phyloP scores from a whole-genome alignment of 1,140 invertebrate species.

The Stegodyphus mimosarum region DNA sequence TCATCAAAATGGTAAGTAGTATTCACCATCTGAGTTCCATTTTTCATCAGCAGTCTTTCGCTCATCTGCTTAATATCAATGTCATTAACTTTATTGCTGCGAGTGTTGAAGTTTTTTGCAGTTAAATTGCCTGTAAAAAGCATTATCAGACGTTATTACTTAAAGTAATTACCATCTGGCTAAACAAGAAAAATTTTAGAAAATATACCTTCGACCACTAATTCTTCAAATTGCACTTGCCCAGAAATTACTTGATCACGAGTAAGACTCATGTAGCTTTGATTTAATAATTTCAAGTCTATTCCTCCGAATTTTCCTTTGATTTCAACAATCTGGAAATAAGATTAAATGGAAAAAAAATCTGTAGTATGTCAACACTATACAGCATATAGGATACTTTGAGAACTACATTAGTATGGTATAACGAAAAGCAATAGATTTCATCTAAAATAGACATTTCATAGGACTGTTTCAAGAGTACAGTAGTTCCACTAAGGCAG shows the following conservation, averaged over 20 bases:
- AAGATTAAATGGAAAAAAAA: too few species aligned
- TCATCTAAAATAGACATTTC: too few species aligned
- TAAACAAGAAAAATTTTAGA: not conserved
- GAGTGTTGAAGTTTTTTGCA: slow-evolving; percentile 5
- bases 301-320: slow-evolving; percentile 44
- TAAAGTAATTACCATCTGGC: not conserved
- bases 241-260: slow-evolving; percentile 45
- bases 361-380: too few species aligned
- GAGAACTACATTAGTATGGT: too few species aligned
- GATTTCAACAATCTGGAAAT: slow-evolving; percentile 18
- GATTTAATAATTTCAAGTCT: slow-evolving; percentile 21
- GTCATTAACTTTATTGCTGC: slow-evolving; percentile 17
- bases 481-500: too few species aligned
- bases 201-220: slow-evolving; percentile 23
- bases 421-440: too few species aligned
- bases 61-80: slow-evolving; percentile 29
- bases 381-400: too few species aligned
- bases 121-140: slow-evolving; percentile 24
- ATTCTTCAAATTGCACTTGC: slow-evolving; percentile 13
- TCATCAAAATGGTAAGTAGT: slow-evolving; percentile 47
- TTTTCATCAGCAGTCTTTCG: slow-evolving; percentile 21
- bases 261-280: slow-evolving; percentile 58
- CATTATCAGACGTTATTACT: not conserved
- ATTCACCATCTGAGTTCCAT: slow-evolving; percentile 32
- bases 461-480: too few species aligned